phyloP scores from a whole-genome alignment of 2,797 vertebrate species.

The Rhinogobio ventralis region DNA sequence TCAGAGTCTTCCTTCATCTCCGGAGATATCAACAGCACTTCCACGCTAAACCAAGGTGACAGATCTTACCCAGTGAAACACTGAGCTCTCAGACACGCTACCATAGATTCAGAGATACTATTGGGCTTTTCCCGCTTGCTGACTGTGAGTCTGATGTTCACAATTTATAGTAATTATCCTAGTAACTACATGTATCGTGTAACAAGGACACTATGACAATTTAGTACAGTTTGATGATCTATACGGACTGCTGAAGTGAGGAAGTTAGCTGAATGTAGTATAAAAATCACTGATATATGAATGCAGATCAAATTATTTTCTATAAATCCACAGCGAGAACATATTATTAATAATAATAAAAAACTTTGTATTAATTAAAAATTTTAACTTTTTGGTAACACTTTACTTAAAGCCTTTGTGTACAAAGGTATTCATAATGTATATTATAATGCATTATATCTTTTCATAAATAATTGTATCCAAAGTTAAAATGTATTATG shows the following conservation, averaged over 20 bases:
- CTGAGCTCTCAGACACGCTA: not conserved
- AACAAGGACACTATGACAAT: not conserved
- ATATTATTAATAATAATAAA: not conserved
- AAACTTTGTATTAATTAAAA: not conserved
- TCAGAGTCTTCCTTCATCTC: constrained; percentile 99
- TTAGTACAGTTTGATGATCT: not conserved
- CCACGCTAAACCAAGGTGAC: constrained; percentile 99
- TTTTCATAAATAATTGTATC: not conserved
- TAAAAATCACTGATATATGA: not conserved
- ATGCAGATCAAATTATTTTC: not conserved
- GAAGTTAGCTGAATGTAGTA: not conserved
- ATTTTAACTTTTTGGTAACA: not conserved
- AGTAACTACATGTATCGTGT: not conserved
- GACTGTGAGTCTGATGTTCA: not conserved
- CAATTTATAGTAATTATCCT: not conserved
- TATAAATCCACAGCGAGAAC: not conserved
- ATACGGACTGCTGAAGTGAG: not conserved
- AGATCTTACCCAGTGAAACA: constrained; percentile 34
- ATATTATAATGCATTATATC: not conserved
- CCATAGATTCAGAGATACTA: not conserved
- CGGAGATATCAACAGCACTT: constrained; percentile 99
- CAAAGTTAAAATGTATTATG: too few relatives aligned
- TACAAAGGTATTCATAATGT: too few relatives aligned
- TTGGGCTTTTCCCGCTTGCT: not conserved
- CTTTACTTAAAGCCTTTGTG: too few relatives aligned